Evolutionary conservation across 2,888 invertebrate species (phyloP).

Genomic region (Coenonympha arcania): DNA sequence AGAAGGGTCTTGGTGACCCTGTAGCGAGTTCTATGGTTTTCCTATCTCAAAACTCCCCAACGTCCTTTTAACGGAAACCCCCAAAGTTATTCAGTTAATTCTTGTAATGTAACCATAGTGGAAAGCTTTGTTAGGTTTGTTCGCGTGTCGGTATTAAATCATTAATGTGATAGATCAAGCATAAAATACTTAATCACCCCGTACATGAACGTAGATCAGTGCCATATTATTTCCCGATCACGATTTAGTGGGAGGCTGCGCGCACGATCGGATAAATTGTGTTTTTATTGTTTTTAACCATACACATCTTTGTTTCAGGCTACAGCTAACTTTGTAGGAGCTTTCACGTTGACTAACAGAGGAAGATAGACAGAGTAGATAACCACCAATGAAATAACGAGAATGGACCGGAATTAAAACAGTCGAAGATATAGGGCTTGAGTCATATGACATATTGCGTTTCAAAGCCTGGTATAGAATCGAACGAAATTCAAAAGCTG

Average conservation of each 20-base stretch:
- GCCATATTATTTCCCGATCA: slow-evolving; percentile 31
- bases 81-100: too few species aligned
- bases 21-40: too few species aligned
- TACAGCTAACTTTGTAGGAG: neutral
- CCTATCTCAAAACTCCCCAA: too few species aligned
- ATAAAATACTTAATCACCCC: slow-evolving; percentile 19
- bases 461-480: too few species aligned
- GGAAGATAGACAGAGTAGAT: neutral
- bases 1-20: too few species aligned
- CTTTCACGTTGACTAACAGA: neutral
- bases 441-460: too few species aligned
- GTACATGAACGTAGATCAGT: slow-evolving; percentile 23
- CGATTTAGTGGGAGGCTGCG: slow-evolving; percentile 27
- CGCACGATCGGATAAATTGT: slow-evolving; percentile 31
- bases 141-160: too few species aligned
- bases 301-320: slow-evolving; percentile 6
- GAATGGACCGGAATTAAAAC: too few species aligned
- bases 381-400: neutral
- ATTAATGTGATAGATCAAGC: neutral
- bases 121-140: neutral
- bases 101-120: neutral
- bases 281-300: slow-evolving; percentile 20
- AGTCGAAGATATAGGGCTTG: too few species aligned
- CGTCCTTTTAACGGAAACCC: too few species aligned
- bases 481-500: too few species aligned